Base-by-base conservation (phyloP, 2,113 vertebrate species). In the Tichodroma muraria region DNA sequence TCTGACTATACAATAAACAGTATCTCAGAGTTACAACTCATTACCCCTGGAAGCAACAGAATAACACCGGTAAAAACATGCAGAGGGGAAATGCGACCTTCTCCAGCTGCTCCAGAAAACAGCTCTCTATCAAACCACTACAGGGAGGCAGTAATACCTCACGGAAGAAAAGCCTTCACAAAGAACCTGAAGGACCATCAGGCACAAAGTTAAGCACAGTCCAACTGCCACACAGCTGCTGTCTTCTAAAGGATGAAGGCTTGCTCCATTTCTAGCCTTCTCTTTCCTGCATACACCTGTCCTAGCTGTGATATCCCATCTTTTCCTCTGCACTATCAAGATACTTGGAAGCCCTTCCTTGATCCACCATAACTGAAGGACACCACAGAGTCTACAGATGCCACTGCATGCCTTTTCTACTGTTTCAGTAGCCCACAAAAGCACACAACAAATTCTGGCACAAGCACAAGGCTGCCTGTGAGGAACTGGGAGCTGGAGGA, bases 381-480 rank as follows among this genome's bases (percentile, higher is more conserved):
- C n/a, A 18, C 18, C 10, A 42, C 3, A 24, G 24, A 59, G 33
- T 5, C 31, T 31, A 54, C 33, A 87, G 56, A 63, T 3, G 6
- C 56, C 35, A 47, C 65, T 73, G 37, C 30, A 40, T 0, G 0
- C 24, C 6, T 56, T 80, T 61, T 14, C 15, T 1, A 1, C 23
- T 57, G 22, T 35, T 77, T 57, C 33, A 42, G 38, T 3, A 64
- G 49, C 35, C 30, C 52, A 54, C 56, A 50, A 64, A 53, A 63
- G 20, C 22, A 52, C 24, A 22, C 11, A 40, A 21, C 3, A 1
- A 77, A 69, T 45, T 80, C 54, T 77, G 71, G 50, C 2, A 1
- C 15, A 31, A 72, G 54, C 27, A 45, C 37, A 65, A 28, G 22
- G 38, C 12, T 69, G 45, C 23, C 13, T 37, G 15, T 24, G 33